Evolutionary conservation across 2,888 invertebrate genomes (phyloP), one percentile per base, ranked within the genome.

Genomic region (Lithophane leautieri): DNA sequence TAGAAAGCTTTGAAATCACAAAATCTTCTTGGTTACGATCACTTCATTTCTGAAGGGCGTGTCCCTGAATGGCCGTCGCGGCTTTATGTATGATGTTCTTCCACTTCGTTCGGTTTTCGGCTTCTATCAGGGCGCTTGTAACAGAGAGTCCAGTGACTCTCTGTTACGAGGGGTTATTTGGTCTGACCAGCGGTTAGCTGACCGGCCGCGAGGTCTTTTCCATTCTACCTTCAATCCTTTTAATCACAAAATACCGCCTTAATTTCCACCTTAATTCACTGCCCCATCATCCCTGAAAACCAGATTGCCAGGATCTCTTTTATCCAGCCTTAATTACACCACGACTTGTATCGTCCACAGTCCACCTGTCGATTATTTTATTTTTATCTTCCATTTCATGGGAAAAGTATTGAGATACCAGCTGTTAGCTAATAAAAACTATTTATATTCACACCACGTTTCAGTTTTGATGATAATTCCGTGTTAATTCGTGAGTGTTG

Each of bases 311-410:
- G 89, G 92, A 92, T 92, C 89, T 82, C 78, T 89, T 89, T 89
- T 92, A 92, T 92, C 89, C 91, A 81, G 89, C 91, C 90, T 94
- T 95, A 94, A 95, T 94, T 94, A 90, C 91, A 86, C 82, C 86
- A 85, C 84, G 84, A 89, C 91, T 89, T 87, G 89, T 89, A 85
- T 81, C n/a, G 34, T 67, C 79, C 42, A 71, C 42, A 6, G 82
- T 61, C 89, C 95, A 94, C 93, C 95, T 94, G 94, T 92, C 90
- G 72, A 79, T 83, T 79, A 70, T 79, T 84, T 90, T 88, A 89
- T 92, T 92, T 90, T 91, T 91, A 89, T 92, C 91, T 91, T 89
- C 79, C 86, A 86, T 89, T 90, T 91, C 93, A 91, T 93, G 91
- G 90, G 94, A 94, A 94, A 94, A 91, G 89, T 88, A 86, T 76